phyloP scores from a whole-genome alignment of 2,797 vertebrate species.

The Anguilla marmorata region DNA sequence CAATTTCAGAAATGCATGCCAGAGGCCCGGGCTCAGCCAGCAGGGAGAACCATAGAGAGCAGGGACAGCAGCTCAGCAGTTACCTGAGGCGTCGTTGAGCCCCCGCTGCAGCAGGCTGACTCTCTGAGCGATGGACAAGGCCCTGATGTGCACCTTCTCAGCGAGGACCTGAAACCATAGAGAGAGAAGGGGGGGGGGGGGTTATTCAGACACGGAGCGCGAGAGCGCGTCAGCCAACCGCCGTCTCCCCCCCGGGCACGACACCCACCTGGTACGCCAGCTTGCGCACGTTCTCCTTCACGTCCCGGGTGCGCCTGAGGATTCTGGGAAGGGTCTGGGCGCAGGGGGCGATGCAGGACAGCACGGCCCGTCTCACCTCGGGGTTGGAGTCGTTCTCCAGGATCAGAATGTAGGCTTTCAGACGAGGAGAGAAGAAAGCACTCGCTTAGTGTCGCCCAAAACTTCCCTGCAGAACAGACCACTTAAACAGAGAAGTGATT shows the following conservation, averaged over 20 bases:
- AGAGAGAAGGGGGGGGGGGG: neutral
- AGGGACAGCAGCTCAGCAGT: neutral
- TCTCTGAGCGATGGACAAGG: conserved; percentile 90
- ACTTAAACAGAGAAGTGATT: neutral
- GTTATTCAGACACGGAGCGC: neutral
- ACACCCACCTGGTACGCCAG: conserved; percentile 86
- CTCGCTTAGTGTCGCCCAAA: neutral
- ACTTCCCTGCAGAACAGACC: neutral
- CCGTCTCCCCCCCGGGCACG: too few species aligned
- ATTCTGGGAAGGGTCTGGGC: conserved; percentile 84
- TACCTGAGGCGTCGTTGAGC: conserved; percentile 89
- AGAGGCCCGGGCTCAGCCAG: neutral
- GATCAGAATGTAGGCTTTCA: conserved; percentile 81
- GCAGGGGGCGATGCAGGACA: conserved; percentile 91
- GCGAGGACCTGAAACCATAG: conserved; percentile 80
- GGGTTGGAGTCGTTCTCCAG: conserved; percentile 90
- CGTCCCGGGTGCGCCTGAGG: conserved; percentile 84
- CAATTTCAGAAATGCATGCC: neutral
- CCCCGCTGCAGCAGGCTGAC: conserved; percentile 89
- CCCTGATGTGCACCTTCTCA: conserved; percentile 91
- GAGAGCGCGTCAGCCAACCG: too few species aligned
- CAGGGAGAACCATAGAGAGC: neutral
- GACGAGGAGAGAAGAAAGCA: conserved; percentile 24
- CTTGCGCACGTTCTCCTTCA: conserved; percentile 89
- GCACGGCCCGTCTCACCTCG: conserved; percentile 89